Conservation (phyloP, 1,140 invertebrate genomes). For the Drosophila pseudoobscura region DNA sequence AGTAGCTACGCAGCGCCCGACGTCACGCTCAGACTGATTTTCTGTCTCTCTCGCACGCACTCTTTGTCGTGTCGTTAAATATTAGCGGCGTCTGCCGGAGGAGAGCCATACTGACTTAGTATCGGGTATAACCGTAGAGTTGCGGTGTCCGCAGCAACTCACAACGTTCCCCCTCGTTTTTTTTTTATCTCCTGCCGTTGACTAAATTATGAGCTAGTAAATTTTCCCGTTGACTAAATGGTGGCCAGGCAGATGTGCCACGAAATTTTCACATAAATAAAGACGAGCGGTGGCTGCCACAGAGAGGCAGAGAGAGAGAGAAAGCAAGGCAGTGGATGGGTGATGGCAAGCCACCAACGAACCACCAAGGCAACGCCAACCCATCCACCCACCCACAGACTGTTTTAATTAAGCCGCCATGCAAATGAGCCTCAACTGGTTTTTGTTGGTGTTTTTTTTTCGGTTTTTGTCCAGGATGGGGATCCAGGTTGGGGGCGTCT, state of each 20-base stretch:
- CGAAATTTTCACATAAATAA: conserved; percentile 70
- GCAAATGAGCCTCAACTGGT: conserved; percentile 66
- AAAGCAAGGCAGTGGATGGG: conserved; percentile 55
- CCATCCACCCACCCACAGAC: conserved; percentile 65
- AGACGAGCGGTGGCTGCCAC: conserved; percentile 7
- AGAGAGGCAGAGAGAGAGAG: conserved; percentile 58
- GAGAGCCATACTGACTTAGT: too few relatives aligned
- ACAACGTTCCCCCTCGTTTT: too few relatives aligned
- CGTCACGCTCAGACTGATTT: too few relatives aligned
- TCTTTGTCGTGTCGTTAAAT: too few relatives aligned
- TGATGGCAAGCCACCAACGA: conserved; percentile 43
- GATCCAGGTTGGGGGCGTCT: conserved; percentile 46
- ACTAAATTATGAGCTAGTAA: conserved; percentile 59
- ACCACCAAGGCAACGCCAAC: conserved; percentile 17
- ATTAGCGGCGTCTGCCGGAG: too few relatives aligned
- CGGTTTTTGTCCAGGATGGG: conserved; percentile 34
- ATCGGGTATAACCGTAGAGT: too few relatives aligned
- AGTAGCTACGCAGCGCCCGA: too few relatives aligned
- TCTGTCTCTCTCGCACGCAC: too few relatives aligned
- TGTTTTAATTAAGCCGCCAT: conserved; percentile 79
- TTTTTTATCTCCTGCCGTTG: conserved; percentile 27
- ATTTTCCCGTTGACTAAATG: conserved; percentile 52
- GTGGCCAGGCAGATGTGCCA: conserved; percentile 65
- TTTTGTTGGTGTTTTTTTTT: background rate
- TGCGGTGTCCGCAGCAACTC: too few relatives aligned